Percentiles rank a stretch among this genome's conserved stretches.
Evolutionary conservation across 2,797 vertebrate genomes (phyloP).

Genomic region (Erpetoichthys calabaricus): DNA sequence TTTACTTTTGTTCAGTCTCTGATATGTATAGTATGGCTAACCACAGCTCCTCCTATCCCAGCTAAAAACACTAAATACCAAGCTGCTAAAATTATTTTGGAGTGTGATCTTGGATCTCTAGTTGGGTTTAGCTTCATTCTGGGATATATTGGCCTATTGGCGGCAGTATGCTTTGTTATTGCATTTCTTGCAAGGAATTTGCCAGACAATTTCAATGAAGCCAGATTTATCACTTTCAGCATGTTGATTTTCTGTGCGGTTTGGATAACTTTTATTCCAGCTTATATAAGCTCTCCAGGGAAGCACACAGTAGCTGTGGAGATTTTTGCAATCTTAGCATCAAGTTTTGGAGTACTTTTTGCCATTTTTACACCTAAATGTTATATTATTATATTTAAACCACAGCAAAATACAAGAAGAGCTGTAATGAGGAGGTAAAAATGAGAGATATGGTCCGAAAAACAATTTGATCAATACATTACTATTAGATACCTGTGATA

Average conservation of each 20-base stretch:
- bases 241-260: constrained; percentile 40
- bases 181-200: constrained; percentile 34
- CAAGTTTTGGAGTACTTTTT: constrained; percentile 32
- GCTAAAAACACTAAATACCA: constrained; percentile 30
- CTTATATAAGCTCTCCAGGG: constrained; percentile 34
- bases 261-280: constrained; percentile 33
- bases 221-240: constrained; percentile 39
- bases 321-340: constrained; percentile 37
- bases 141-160: constrained; percentile 32
- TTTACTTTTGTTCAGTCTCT: constrained; percentile 36
- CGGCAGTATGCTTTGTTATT: constrained; percentile 29
- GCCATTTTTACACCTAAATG: constrained; percentile 55
- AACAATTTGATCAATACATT: too few species aligned
- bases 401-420: constrained; percentile 40
- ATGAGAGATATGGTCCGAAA: too few species aligned
- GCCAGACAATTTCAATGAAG: constrained; percentile 36
- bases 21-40: not conserved
- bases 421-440: constrained; percentile 20
- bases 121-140: constrained; percentile 29
- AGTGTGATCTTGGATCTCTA: constrained; percentile 31
- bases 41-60: constrained; percentile 34
- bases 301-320: constrained; percentile 36
- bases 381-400: constrained; percentile 42
- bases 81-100: constrained; percentile 25
- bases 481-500: too few species aligned